Evolutionary conservation across 2,113 vertebrate genomes (phyloP).

Genomic region (Poeciliopsis prolifica): DNA sequence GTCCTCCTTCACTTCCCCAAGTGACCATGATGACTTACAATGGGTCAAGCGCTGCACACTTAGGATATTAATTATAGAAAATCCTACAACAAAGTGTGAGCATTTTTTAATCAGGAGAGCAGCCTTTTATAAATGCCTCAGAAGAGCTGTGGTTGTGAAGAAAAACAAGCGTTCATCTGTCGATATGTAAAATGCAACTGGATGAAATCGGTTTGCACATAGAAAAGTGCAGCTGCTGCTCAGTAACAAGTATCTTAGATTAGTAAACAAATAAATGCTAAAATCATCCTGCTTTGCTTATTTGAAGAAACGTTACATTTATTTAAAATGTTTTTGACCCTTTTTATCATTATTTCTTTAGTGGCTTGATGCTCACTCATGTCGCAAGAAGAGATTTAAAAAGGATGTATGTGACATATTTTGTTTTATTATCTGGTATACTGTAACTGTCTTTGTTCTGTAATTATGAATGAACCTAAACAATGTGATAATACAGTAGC

Average conservation of each 20-base stretch:
- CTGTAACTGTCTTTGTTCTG: neutral
- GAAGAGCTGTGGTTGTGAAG: neutral
- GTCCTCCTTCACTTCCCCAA: slow-evolving; percentile 49
- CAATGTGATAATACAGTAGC: neutral
- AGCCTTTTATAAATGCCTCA: neutral
- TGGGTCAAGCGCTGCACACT: slow-evolving; percentile 48
- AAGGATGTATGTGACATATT: neutral
- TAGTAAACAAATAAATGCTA: too few relatives aligned
- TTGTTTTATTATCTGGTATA: neutral
- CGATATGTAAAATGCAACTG: neutral
- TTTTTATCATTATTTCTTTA: too few relatives aligned
- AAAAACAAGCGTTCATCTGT: neutral
- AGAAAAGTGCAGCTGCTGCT: neutral
- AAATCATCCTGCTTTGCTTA: too few relatives aligned
- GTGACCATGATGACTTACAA: slow-evolving; percentile 57
- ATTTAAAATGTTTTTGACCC: neutral
- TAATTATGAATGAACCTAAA: neutral
- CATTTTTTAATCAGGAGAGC: slow-evolving; percentile 1
- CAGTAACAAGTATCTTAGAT: neutral
- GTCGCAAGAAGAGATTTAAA: neutral
- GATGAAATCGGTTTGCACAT: neutral
- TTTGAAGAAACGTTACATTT: neutral
- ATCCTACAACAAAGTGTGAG: slow-evolving; percentile 26
- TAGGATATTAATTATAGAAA: slow-evolving; percentile 37
- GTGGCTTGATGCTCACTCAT: neutral